Evolutionary conservation across 2,888 invertebrate genomes (phyloP), one percentile per base, ranked within the genome.

Genomic region (Eretmocerus hayati): DNA sequence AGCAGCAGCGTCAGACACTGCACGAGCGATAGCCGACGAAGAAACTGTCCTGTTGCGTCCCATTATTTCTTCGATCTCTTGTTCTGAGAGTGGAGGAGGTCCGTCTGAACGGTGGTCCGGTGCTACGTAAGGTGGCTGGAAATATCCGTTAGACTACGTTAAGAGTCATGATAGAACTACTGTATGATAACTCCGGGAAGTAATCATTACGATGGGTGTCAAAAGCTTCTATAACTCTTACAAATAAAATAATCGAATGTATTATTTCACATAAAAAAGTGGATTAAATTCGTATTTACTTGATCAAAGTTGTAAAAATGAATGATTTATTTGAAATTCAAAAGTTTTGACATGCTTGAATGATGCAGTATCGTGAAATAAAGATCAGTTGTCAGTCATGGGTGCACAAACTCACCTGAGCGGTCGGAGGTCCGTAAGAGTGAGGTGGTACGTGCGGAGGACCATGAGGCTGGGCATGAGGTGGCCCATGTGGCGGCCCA

Each of bases 11-110:
- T 97, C 97, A 42, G 92, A 90, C 32, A 99, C 96, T 11, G 99
- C 99, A 52, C 97, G 77, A 13, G 92, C 90, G 58, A 99, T 99
- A 16, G 99, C 99, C 44, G 92, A 93, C 58, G 94, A 94, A 31
- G 94, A 95, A 1, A 99, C 97, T 8, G 96, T 96, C 59, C 96
- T 81, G 75, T 99, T 99, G 56, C 97, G 81, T 48, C 88, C 84
- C 90, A 99, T 95, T 47, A 95, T 91, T 71, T 99, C 99, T 72
- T 99, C 97, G 75, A 96, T 96, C 75, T 99, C 99, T 31, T 87
- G 89, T 73, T 97, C 97, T 56, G 85, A 83, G 58, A 92, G 77
- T 53, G 81, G 80, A 1, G 84, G 83, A 52, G 79, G 75, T 45
- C 81, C 79, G 55, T 79, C 78, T 15, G 75, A 72, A 13, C 76